These are phyloP conservation scores for Synergus gifuensis DNA, from an alignment of 2,888 invertebrate species.

Conservation along the genomic window DNA sequence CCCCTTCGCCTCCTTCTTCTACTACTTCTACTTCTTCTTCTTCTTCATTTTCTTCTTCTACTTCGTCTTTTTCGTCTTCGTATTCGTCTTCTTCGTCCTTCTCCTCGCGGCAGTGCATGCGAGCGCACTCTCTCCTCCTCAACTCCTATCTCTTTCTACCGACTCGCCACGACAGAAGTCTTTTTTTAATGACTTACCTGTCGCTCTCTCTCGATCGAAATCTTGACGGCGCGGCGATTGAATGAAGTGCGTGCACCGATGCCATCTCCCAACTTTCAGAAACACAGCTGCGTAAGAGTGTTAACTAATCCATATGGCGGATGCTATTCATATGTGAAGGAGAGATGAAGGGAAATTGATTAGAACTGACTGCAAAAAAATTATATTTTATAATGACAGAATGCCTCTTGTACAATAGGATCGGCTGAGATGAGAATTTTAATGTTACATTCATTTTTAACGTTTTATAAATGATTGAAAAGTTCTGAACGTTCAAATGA, in stretches of 20 bases:
- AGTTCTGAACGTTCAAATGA: too few species aligned
- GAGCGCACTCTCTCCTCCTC: slow-evolving; percentile 36
- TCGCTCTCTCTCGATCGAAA: slow-evolving; percentile 40
- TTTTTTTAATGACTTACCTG: slow-evolving; percentile 42
- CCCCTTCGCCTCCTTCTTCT: slow-evolving; percentile 52
- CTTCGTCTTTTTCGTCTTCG: background rate
- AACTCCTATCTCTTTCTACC: slow-evolving; percentile 41
- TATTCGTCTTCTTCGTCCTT: slow-evolving; percentile 22
- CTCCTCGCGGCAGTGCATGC: slow-evolving; percentile 24
- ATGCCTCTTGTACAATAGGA: too few species aligned
- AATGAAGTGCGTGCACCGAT: slow-evolving; percentile 31
- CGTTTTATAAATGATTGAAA: too few species aligned
- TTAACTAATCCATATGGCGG: slow-evolving; percentile 27
- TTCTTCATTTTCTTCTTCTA: background rate
- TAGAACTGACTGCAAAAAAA: slow-evolving; percentile 12
- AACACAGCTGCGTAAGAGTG: slow-evolving; percentile 24
- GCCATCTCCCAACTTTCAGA: slow-evolving; percentile 28
- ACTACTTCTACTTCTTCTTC: slow-evolving; percentile 43
- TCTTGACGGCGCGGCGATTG: slow-evolving; percentile 33
- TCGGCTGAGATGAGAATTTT: too few species aligned
- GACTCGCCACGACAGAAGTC: slow-evolving; percentile 37
- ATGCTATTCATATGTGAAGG: background rate
- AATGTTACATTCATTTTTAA: too few species aligned
- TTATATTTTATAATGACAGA: background rate
- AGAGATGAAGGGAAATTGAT: background rate